Evolutionary conservation across 2,797 vertebrate species (phyloP), one percentile per base, ranked within the genome.

Genomic region (Orientallactaga sibirica): DNA sequence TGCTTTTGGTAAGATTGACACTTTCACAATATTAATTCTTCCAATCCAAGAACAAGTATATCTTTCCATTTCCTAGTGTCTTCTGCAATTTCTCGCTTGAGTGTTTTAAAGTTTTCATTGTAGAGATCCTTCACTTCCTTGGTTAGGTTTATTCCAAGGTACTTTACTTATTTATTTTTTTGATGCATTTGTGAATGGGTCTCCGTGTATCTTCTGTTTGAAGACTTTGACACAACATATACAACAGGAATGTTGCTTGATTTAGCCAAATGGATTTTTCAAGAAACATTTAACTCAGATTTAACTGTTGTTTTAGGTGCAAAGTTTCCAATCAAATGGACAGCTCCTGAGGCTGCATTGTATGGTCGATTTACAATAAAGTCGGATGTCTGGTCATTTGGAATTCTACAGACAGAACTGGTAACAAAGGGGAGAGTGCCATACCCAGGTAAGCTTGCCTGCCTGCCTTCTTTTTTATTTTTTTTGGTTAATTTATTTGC

Each of bases 251-350:
- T 90, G 82, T 0, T 93, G 41, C 43, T 48, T 81, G 19, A 61
- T 87, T 87, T 91, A 86, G 9, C 86, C 41, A 92, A 77, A 62
- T 76, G 83, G 18, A 77, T 83, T 91, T 91, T 90, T 85, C 5
- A n/a, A 64, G 75, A 93, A 52, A 71, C n/a, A 68, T 22, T 84
- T 83, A 77, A 80, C 16, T 83, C 74, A 94, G 89, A 33, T 86
- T 77, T 92, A 48, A 77, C 86, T 37, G 73, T 78, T 95, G 37
- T 97, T 96, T 41, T 97, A 99, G 99, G 99, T 97, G 99, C 99
- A 96, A 99, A 99, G 97, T 99, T 99, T 97, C 99, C 99, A 52
- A 99, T 99, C 97, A 99, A 99, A 96, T 99, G 99, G 99, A 99
- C 99, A 0, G 99, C 99, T 67, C 99, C 99, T 0, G 99, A 99